phyloP scores from a whole-genome alignment of 2,797 vertebrate species.

The Salarias fasciatus region DNA sequence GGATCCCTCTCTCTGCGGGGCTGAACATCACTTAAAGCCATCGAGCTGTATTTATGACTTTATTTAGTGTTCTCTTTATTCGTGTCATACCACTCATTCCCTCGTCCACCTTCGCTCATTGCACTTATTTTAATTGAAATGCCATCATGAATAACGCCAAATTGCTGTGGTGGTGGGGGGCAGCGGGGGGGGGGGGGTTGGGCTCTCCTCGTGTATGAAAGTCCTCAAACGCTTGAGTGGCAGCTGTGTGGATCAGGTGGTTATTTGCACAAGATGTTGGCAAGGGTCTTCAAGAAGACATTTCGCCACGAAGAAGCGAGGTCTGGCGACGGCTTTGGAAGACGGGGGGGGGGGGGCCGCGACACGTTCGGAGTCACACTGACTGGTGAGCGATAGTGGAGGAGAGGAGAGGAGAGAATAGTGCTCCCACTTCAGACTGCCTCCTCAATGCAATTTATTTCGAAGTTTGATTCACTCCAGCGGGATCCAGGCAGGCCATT shows the following conservation, averaged over 20 bases:
- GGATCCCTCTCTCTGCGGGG: constrained; percentile 1
- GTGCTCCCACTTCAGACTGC: constrained; percentile 49
- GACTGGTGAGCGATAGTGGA: constrained; percentile 31
- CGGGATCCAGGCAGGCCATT: constrained; percentile 40
- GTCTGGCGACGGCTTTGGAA: constrained; percentile 28
- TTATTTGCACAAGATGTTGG: constrained; percentile 55
- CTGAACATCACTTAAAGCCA: constrained; percentile 39
- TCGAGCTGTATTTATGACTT: constrained; percentile 39
- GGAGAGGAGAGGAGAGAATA: constrained; percentile 24
- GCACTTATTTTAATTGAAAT: constrained; percentile 73
- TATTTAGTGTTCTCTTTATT: constrained; percentile 56
- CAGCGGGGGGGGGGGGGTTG: constrained; percentile 46
- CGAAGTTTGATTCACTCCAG: constrained; percentile 48
- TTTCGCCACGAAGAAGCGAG: constrained; percentile 50
- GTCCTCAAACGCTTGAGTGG: constrained; percentile 47
- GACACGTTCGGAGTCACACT: constrained; percentile 61
- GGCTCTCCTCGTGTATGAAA: constrained; percentile 47
- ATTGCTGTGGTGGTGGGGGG: no score
- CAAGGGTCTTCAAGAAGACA: constrained; percentile 40
- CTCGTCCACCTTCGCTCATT: constrained; percentile 50
- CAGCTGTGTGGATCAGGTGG: constrained; percentile 52
- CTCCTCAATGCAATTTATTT: constrained; percentile 56
- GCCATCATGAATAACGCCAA: constrained; percentile 58
- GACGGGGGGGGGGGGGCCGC: constrained; percentile 26
- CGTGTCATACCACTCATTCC: constrained; percentile 50